Conservation (phyloP, 2,888 invertebrate species). For the Deladenus siricidicola region DNA sequence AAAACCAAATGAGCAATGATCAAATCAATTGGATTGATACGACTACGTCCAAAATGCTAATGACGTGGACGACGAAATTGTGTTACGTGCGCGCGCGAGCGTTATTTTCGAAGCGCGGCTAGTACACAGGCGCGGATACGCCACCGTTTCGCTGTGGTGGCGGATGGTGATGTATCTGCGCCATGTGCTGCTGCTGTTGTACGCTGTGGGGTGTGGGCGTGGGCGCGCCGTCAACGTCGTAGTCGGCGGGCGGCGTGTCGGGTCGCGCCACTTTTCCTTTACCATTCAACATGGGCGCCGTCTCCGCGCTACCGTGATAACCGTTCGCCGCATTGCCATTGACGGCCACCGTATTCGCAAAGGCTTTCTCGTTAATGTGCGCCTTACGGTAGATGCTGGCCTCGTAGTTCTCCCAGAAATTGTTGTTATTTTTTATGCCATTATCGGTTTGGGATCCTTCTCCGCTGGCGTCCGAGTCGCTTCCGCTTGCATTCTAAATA, state of each 20-base stretch:
- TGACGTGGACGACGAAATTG: no score
- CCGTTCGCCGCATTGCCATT: constrained; percentile 5
- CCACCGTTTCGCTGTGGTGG: no score
- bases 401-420: constrained; percentile 42
- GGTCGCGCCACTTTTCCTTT: constrained; percentile 29
- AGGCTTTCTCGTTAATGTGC: constrained; percentile 43
- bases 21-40: no score
- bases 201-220: neutral
- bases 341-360: constrained; percentile 33
- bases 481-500: constrained; percentile 22
- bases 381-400: constrained; percentile 46
- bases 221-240: constrained; percentile 25
- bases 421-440: neutral
- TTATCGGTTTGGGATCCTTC: constrained; percentile 12
- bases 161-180: neutral
- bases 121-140: neutral
- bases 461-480: constrained; percentile 24
- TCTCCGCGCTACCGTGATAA: neutral
- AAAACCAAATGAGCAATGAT: no score
- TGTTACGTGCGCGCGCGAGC: no score
- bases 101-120: no score
- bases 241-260: constrained; percentile 49
- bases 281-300: neutral
- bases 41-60: no score
- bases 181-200: no score